These are phyloP conservation scores for Lampris incognitus DNA, from an alignment of 2,113 vertebrate genomes.

Conservation along the genomic window DNA sequence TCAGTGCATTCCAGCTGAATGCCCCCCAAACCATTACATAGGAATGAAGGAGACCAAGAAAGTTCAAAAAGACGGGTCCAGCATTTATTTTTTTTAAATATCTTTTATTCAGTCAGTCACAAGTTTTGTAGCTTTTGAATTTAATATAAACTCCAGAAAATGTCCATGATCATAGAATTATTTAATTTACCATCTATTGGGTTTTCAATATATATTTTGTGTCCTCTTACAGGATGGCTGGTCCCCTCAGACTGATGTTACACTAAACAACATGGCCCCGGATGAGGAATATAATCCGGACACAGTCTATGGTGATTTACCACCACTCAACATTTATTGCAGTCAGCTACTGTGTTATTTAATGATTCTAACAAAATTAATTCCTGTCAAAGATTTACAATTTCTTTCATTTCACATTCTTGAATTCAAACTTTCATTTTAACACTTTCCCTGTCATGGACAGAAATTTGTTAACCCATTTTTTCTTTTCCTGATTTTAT, in stretches of 20 bases:
- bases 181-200: background rate
- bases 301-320: constrained; percentile 87
- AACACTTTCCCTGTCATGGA: background rate
- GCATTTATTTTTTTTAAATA: background rate
- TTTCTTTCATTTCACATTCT: background rate
- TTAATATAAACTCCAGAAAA: background rate
- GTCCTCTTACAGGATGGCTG: constrained; percentile 63
- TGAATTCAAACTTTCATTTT: too few relatives aligned
- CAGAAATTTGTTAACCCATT: background rate
- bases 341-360: background rate
- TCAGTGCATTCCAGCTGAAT: too few relatives aligned
- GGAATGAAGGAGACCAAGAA: constrained; percentile 65
- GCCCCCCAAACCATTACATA: background rate
- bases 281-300: constrained; percentile 82
- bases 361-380: background rate
- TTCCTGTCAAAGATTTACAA: too few relatives aligned
- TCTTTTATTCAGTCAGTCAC: background rate
- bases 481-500: background rate
- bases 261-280: constrained; percentile 69
- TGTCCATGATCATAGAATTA: too few relatives aligned
- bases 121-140: background rate
- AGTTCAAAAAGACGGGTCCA: constrained; percentile 62
- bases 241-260: constrained; percentile 70
- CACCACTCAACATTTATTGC: too few relatives aligned
- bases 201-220: constrained; percentile 2